Evolutionary conservation across 2,888 invertebrate genomes (phyloP).

Genomic region (Lycophotia porphyrea): DNA sequence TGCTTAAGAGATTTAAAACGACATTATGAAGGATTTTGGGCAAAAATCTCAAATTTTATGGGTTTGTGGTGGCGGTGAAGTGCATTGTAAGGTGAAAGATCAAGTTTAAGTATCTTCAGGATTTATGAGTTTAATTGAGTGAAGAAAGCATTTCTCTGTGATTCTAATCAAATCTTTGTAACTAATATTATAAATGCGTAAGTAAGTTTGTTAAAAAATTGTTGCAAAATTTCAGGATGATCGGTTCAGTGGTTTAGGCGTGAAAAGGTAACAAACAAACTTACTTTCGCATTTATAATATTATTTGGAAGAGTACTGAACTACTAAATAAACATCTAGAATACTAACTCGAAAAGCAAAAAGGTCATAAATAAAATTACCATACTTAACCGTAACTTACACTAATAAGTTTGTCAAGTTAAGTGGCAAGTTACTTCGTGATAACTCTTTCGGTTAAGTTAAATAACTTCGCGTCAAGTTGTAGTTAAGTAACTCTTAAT

Average conservation of each 20-base stretch:
- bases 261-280: no score
- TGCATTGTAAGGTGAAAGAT: slow-evolving; percentile 36
- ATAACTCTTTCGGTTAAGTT: slow-evolving; percentile 63
- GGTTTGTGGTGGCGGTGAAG: slow-evolving; percentile 51
- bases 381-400: slow-evolving; percentile 57
- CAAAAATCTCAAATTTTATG: slow-evolving; percentile 54
- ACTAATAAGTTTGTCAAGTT: slow-evolving; percentile 58
- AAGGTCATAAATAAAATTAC: slow-evolving; percentile 66
- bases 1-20: slow-evolving; percentile 62
- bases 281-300: no score
- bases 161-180: neutral
- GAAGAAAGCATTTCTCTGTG: neutral
- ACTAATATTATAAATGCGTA: no score
- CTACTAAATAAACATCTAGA: neutral
- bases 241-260: no score
- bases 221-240: no score
- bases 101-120: slow-evolving; percentile 32
- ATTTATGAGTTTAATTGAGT: slow-evolving; percentile 41
- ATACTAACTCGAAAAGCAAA: slow-evolving; percentile 4
- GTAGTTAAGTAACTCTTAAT: slow-evolving; percentile 56
- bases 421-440: slow-evolving; percentile 67
- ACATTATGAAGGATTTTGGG: slow-evolving; percentile 64
- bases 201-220: no score
- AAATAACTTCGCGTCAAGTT: slow-evolving; percentile 62
- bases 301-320: no score